Evolutionary conservation across 2,113 vertebrate species (phyloP), one percentile per base, ranked within the genome.

Genomic region (Halichoeres trimaculatus): DNA sequence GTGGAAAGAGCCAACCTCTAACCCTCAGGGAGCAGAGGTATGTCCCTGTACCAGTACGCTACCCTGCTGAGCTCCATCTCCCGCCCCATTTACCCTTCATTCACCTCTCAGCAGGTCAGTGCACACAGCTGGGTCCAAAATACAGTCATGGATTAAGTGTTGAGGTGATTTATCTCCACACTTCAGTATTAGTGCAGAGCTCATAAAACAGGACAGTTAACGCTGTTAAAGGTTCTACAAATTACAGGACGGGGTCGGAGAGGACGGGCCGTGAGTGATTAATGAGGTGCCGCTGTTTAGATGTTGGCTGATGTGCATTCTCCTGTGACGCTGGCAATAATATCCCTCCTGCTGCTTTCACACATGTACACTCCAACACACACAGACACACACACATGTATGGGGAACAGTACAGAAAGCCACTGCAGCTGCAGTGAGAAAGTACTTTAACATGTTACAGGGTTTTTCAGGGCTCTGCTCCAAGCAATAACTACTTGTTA

Each of bases 141-240:
- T 41, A 80, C 52, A 76, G 70, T 66, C 83, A 86, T 73, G 22
- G 75, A 83, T 83, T 77, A 82, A 51, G 80, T 81, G 77, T 63
- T 78, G 65, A 70, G 65, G 69, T 83, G 83, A 92, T 90, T 87
- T 85, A 91, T 91, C 61, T 65, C 72, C 24, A 57, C 63, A 82
- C 83, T 85, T 85, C 40, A 78, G 76, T 50, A 66, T 81, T 80
- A 82, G 70, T 75, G 64, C 80, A 82, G 74, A 64, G 75, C 83
- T 78, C 83, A 83, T 92, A 88, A 89, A 90, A 85, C 66, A 82
- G 72, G 78, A 77, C 74, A 83, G 78, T 87, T 84, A 90, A 85
- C 70, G 64, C 76, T 66, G 70, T 75, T 81, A 85, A 81, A 78
- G 67, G 76, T 85, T 85, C 81, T 38, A 83, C 81, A 85, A 87